phyloP scores from a whole-genome alignment of 2,888 invertebrate species.

The Heliconius aoede region DNA sequence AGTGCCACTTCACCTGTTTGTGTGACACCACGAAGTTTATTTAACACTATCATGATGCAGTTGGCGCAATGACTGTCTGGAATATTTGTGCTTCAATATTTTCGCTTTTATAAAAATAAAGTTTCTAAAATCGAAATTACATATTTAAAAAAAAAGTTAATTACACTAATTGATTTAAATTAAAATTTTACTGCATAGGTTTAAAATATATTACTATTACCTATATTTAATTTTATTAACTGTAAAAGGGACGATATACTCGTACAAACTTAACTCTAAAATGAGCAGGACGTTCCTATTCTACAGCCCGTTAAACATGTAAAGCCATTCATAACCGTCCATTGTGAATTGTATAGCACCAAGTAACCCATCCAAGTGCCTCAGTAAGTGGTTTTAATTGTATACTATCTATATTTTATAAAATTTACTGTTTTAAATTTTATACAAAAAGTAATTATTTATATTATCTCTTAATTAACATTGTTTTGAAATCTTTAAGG shows the following conservation, averaged over 20 bases:
- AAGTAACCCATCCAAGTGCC: background rate
- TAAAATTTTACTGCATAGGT: no score
- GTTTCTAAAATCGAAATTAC: no score
- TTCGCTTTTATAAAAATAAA: background rate
- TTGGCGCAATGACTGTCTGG: background rate
- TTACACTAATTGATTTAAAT: no score
- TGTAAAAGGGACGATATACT: background rate
- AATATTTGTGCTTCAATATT: background rate
- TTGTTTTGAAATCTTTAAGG: background rate
- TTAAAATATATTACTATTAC: background rate
- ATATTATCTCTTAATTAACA: background rate
- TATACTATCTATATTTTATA: no score
- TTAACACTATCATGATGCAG: background rate
- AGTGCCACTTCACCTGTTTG: constrained; percentile 68
- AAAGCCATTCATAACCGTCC: background rate
- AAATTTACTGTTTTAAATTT: no score
- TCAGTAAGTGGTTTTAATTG: background rate
- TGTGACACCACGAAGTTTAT: constrained; percentile 50
- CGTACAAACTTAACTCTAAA: background rate
- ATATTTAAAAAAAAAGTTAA: no score
- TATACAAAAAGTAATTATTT: background rate
- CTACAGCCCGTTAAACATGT: background rate
- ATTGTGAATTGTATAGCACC: background rate
- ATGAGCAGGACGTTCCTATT: background rate
- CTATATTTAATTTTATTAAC: background rate